These are phyloP conservation scores for Herpailurus yagouaroundi DNA, from an alignment of 2,113 vertebrate species.

Conservation along the genomic window DNA sequence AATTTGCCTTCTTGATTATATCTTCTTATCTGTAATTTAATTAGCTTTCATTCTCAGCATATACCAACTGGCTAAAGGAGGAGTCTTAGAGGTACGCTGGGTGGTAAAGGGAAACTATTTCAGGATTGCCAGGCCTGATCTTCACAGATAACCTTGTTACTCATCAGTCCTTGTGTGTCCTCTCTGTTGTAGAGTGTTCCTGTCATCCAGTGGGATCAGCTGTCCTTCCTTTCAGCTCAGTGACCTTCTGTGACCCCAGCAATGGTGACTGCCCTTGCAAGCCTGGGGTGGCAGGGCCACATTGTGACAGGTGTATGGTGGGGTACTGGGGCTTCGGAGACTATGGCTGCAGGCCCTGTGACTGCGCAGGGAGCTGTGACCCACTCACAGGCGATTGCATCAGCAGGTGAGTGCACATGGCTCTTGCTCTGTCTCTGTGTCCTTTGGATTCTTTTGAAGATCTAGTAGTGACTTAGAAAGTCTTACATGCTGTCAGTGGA, in stretches of 20 bases:
- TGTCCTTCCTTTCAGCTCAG: conserved; percentile 84
- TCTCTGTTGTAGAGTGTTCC: conserved; percentile 88
- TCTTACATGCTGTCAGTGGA: neutral
- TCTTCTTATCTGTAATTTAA: neutral
- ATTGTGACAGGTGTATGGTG: conserved; percentile 94
- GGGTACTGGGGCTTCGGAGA: conserved; percentile 97
- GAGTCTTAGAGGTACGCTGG: neutral
- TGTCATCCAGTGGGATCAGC: conserved; percentile 94
- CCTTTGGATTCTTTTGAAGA: neutral
- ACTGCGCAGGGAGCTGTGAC: conserved; percentile 95
- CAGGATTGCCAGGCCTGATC: neutral
- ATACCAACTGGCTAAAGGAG: neutral
- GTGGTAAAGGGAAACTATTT: neutral
- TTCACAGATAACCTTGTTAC: neutral
- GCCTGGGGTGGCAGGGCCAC: conserved; percentile 93
- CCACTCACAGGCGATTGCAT: conserved; percentile 93
- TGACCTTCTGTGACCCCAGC: conserved; percentile 91
- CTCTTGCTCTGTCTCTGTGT: neutral
- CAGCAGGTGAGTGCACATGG: conserved; percentile 86
- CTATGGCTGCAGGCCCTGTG: conserved; percentile 94
- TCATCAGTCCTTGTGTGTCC: neutral
- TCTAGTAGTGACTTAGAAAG: neutral
- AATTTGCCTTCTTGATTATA: neutral
- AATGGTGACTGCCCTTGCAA: conserved; percentile 96
- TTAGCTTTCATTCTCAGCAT: neutral